Conservation (phyloP, 1,140 invertebrate species). For the Mamestra configurata region DNA sequence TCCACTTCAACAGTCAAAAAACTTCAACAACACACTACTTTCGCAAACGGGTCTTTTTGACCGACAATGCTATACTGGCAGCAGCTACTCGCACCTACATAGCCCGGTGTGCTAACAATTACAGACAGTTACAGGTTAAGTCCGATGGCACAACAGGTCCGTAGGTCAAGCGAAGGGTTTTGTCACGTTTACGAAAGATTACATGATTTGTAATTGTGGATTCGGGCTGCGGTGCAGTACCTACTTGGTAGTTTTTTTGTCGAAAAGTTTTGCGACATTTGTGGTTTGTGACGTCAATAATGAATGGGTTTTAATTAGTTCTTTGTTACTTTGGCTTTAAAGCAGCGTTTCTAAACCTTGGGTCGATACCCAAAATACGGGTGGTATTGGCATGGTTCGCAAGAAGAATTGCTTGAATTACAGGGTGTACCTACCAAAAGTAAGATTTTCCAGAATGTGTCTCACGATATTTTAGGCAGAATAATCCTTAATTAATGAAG, state of each 20-base stretch:
- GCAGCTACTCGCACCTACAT: too few relatives aligned
- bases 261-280: background rate
- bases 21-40: background rate
- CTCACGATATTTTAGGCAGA: too few relatives aligned
- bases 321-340: too few relatives aligned
- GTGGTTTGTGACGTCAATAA: too few relatives aligned
- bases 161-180: slow-evolving; percentile 53
- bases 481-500: too few relatives aligned
- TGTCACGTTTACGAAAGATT: slow-evolving; percentile 34
- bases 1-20: background rate
- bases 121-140: slow-evolving; percentile 41
- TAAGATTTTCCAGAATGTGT: too few relatives aligned
- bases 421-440: too few relatives aligned
- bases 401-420: too few relatives aligned
- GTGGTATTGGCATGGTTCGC: too few relatives aligned
- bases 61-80: background rate
- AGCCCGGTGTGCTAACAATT: slow-evolving; percentile 8
- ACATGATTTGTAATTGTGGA: slow-evolving; percentile 25
- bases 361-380: too few relatives aligned
- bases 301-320: background rate
- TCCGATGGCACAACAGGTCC: slow-evolving; percentile 52
- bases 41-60: background rate
- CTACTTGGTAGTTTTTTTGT: too few relatives aligned
- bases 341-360: too few relatives aligned
- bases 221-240: background rate